phyloP scores from a whole-genome alignment of 1,140 invertebrate species.

The Ylistrum balloti region DNA sequence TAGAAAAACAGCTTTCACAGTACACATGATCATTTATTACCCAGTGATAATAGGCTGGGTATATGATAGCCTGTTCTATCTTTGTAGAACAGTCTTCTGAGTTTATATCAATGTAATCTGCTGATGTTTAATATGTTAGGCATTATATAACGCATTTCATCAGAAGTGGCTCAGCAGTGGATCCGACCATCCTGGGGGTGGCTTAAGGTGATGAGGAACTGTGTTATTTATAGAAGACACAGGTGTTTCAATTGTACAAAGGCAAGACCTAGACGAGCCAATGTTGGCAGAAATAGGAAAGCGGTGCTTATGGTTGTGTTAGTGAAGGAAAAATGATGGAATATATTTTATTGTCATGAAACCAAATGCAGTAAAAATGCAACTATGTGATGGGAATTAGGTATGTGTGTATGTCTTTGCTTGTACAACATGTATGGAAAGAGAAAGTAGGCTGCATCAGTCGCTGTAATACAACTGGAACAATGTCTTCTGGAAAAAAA shows the following conservation, averaged over 20 bases:
- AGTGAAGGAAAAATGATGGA: conserved; percentile 3
- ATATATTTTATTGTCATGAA: conserved; percentile 18
- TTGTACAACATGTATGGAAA: neutral
- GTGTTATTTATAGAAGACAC: neutral
- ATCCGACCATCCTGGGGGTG: neutral
- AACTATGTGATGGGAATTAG: neutral
- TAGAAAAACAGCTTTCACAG: too few species aligned
- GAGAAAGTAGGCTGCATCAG: neutral
- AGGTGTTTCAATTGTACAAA: neutral
- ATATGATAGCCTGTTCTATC: neutral
- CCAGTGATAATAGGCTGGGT: neutral
- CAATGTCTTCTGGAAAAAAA: neutral
- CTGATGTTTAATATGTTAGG: neutral
- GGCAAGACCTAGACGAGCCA: neutral
- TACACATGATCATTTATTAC: neutral
- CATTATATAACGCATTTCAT: neutral
- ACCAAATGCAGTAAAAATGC: conserved; percentile 33
- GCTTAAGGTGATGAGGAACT: neutral
- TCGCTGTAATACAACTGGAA: neutral
- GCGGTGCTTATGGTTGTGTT: conserved; percentile 24
- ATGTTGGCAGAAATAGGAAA: neutral
- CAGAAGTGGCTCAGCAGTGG: neutral
- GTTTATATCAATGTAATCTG: neutral
- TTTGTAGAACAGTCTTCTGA: neutral
- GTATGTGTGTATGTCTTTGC: neutral